Percentiles rank a stretch among this genome's conserved stretches.
These are phyloP conservation scores for Paraplagusia blochii DNA, from an alignment of 2,113 vertebrate species.

Conservation along the genomic window DNA sequence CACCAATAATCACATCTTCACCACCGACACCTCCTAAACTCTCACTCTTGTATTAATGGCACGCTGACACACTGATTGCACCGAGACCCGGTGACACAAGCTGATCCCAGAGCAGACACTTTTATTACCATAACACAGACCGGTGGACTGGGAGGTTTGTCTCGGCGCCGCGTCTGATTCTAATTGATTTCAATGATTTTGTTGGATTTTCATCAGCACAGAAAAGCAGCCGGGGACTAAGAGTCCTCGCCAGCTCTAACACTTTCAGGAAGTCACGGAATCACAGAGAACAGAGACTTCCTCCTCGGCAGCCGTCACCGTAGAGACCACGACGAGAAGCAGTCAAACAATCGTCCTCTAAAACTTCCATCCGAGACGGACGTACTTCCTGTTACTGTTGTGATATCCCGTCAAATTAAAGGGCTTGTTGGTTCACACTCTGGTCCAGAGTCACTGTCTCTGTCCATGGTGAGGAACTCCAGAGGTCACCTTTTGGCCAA, in stretches of 20 bases:
- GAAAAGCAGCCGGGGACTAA: constrained; percentile 28
- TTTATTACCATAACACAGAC: constrained; percentile 67
- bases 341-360: too few species aligned
- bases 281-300: constrained; percentile 19
- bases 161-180: too few species aligned
- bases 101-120: constrained; percentile 60
- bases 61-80: constrained; percentile 20
- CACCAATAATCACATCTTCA: constrained; percentile 24
- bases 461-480: too few species aligned
- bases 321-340: too few species aligned
- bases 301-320: too few species aligned
- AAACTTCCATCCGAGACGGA: too few species aligned
- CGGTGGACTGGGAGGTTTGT: constrained; percentile 43
- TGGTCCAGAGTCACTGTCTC: too few species aligned
- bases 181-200: constrained; percentile 76
- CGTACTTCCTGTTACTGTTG: too few species aligned
- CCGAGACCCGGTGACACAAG: constrained; percentile 43
- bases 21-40: constrained; percentile 3
- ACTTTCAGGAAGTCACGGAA: constrained; percentile 37
- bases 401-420: too few species aligned
- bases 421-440: too few species aligned
- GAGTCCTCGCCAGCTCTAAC: constrained; percentile 17
- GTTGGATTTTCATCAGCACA: constrained; percentile 61
- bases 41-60: constrained; percentile 38
- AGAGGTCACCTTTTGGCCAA: too few species aligned